Evolutionary conservation across 2,113 vertebrate genomes (phyloP), one percentile per base, ranked within the genome.

Genomic region (Psettodes erumei): DNA sequence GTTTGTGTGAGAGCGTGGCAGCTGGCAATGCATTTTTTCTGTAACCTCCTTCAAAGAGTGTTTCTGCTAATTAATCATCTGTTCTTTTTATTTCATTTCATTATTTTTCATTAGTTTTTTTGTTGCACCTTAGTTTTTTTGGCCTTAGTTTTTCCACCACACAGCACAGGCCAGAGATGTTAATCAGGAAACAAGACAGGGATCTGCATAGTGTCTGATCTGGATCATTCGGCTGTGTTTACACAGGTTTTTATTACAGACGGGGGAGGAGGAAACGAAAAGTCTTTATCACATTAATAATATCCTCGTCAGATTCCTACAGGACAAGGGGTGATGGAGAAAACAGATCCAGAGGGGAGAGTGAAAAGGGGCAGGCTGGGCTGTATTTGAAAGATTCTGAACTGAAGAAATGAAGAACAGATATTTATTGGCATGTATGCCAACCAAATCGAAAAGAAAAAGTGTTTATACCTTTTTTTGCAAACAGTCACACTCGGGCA

Each of bases 251-350:
- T 87, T 75, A 82, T 89, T 87, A 87, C 81, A 83, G 61, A 48
- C 69, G 71, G 73, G 66, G 85, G 43, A 83, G 84, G 59, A 84
- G 82, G 81, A 90, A 82, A 60, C 37, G 19, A 69, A 79, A 85
- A 83, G 72, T 86, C 87, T 85, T 90, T 86, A 91, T 90, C 83
- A 18, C 72, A 87, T 93, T 83, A 84, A 90, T 88, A 85, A 89
- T 87, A 77, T 77, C 53, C 72, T 77, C 3, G 53, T 70, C 62
- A 77, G 75, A 84, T 77, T 90, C 71, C 61, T 63, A 28, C 68
- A 81, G 50, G 70, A 70, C 23, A 47, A 13, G 33, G 63, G 27
- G 42, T 78, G 84, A 90, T 83, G 78, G 64, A 75, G 82, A 89
- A 90, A 91, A 80, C 87, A 91, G 89, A 85, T 77, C 67, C 30